Base-by-base conservation (phyloP, 2,888 invertebrate genomes). In the Lapara coniferarum region DNA sequence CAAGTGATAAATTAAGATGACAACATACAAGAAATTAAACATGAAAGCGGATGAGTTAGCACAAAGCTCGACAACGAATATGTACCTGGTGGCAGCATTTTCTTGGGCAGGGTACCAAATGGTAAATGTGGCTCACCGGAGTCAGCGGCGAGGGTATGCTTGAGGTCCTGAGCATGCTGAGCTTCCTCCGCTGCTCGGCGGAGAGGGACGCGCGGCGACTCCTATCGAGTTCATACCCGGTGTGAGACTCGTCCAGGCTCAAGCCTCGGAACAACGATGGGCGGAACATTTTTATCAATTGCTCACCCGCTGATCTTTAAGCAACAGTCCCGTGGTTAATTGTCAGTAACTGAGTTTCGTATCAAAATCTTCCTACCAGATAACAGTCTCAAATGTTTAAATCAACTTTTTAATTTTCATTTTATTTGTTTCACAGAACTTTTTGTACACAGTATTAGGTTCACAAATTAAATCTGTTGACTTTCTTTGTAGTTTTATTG, bases 81-180 rank as follows among this genome's bases (percentile, higher is more conserved):
- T 82, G 82, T 93, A 94, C 94, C 94, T 94, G 92, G 78, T 86
- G 81, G 86, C 94, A 94, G 91, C 94, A 94, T 81, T 91, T 88
- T 89, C 92, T 90, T 79, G 94, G 94, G 89, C 94, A 94, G 89
- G 89, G 89, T 85, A 93, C 93, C 91, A 90, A 88, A 90, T 93
- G 94, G 94, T 92, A 94, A 91, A 94, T 93, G 91, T 94, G 91
- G 92, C 94, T 93, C 93, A 94, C 94, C 91, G 93, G 91, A 69
- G 88, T 88, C 88, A 91, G 84, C 78, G 91, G 88, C 52, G 86
- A 73, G 2, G 91, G 89, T 77, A 90, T 89, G 86, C 92, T 92
- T 69, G 88, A 71, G 2, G 90, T 83, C 73, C 93, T 77, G 63
- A 93, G 87, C 88, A 93, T 77, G 82, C 86, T 89, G 81, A 93